phyloP scores from a whole-genome alignment of 2,113 vertebrate genomes.

The Cygnus buccinator region DNA sequence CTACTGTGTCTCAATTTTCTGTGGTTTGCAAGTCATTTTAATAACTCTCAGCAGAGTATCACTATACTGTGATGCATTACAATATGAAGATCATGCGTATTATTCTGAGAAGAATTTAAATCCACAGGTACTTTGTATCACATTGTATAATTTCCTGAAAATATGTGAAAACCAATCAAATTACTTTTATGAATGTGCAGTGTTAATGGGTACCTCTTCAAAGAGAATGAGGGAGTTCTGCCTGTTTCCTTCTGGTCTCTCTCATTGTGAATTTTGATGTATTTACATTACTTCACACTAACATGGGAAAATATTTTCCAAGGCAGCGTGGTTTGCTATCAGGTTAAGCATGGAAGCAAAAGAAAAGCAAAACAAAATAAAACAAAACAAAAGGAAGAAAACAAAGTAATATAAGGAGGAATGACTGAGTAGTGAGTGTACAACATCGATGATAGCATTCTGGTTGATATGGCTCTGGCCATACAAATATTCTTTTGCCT shows the following conservation, averaged over 20 bases:
- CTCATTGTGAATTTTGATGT: not conserved
- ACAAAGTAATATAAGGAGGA: not conserved
- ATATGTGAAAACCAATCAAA: not conserved
- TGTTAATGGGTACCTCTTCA: not conserved
- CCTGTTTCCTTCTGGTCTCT: not conserved
- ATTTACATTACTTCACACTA: not conserved
- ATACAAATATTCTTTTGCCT: not conserved
- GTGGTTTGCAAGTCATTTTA: not conserved
- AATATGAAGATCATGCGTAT: not conserved
- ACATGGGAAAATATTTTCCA: not conserved
- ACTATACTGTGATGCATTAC: not conserved
- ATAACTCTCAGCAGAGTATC: conserved; percentile 14
- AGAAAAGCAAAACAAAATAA: not conserved
- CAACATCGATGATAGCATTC: not conserved
- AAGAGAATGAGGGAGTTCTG: not conserved
- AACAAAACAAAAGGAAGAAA: too few species aligned
- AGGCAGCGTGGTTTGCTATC: not conserved
- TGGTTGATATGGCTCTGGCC: not conserved
- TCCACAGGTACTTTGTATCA: not conserved
- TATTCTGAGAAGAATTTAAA: not conserved
- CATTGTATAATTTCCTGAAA: not conserved
- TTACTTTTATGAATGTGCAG: not conserved
- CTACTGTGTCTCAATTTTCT: not conserved
- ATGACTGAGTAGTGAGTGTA: not conserved
- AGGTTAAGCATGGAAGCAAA: not conserved